Evolutionary conservation across 1,140 invertebrate species (phyloP), one percentile per base, ranked within the genome.

Genomic region (Euwallacea fornicatus): DNA sequence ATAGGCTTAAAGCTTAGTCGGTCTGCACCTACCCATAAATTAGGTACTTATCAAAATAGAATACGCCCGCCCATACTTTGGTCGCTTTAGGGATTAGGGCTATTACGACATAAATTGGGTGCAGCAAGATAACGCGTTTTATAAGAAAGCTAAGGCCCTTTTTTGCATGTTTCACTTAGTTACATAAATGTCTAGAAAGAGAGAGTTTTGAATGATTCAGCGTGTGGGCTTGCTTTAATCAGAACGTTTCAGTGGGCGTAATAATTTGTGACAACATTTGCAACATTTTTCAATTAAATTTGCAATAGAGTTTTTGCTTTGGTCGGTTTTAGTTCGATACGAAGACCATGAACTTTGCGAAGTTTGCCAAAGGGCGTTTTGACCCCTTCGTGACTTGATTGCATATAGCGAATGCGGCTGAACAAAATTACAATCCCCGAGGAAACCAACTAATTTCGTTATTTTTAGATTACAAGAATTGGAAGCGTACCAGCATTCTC

Each of bases 21-120:
- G n/a, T 58, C 55, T 33, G 55, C 55, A 10, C 55, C 21, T 33
- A 33, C 15, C 55, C 55, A 58, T 58, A 58, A 58, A 58, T 58
- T 58, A 33, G 21, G 21, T 33, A 33, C 16, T 21, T 58, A 15
- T 58, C 55, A 58, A 33, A 33, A 33, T 33, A 33, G 16, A 58
- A 58, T 10, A 21, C 21, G 9, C 21, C n/a, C 55, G 55, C 55
- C 55, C 55, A 21, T 58, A 33, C 9, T 58, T 58, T 58, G 16
- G n/a, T 21, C n/a, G 55, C 55, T 21, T 58, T 58, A 58, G 55
- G 55, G 55, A 58, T 58, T 58, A 58, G 55, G 9, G 16, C 16
- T 58, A n/a, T 58, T 33, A 33, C 21, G 4, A 33, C 21, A 33
- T 33, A 33, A 33, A 33, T 50, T 11, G 46, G 46, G 46, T 50